A percentile compares a stretch with the other conserved stretches of the same genome.
These are phyloP conservation scores for Metacarcinus magister DNA, from an alignment of 2,888 invertebrate species.

Conservation along the genomic window DNA sequence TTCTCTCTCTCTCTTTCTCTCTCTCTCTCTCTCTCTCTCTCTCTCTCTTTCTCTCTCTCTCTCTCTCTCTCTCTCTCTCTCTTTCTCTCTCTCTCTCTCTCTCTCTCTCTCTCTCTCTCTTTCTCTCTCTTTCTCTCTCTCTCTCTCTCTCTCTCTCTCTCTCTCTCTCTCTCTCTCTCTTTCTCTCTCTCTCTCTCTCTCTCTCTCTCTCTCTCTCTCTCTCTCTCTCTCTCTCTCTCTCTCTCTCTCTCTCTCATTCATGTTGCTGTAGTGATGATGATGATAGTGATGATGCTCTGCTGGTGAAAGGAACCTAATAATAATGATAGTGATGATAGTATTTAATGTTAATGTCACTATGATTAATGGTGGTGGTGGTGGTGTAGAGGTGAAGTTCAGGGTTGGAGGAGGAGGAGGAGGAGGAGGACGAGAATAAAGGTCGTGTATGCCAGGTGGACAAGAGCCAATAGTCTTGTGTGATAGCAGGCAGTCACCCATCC, in stretches of 20 bases:
- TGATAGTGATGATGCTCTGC: background rate
- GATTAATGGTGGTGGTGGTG: background rate
- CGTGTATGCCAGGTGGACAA: background rate
- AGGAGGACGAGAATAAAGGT: background rate
- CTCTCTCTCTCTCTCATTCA: too few relatives aligned
- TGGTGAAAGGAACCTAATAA: too few relatives aligned
- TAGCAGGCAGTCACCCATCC: background rate
- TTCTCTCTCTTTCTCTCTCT: constrained; percentile 44
- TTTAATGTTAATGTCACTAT: background rate
- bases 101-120: too few relatives aligned
- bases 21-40: background rate
- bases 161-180: too few relatives aligned
- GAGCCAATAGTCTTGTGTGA: background rate
- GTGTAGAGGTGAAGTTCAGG: constrained; percentile 38
- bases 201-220: constrained; percentile 55
- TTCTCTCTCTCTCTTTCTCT: background rate
- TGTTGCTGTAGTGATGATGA: background rate
- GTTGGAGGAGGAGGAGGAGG: background rate
- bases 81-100: too few relatives aligned
- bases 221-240: constrained; percentile 42
- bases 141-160: background rate
- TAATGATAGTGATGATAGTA: background rate
- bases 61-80: too few relatives aligned
- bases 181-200: background rate
- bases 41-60: too few relatives aligned